phyloP scores from a whole-genome alignment of 2,888 invertebrate genomes.

The Anthoptus insignis region DNA sequence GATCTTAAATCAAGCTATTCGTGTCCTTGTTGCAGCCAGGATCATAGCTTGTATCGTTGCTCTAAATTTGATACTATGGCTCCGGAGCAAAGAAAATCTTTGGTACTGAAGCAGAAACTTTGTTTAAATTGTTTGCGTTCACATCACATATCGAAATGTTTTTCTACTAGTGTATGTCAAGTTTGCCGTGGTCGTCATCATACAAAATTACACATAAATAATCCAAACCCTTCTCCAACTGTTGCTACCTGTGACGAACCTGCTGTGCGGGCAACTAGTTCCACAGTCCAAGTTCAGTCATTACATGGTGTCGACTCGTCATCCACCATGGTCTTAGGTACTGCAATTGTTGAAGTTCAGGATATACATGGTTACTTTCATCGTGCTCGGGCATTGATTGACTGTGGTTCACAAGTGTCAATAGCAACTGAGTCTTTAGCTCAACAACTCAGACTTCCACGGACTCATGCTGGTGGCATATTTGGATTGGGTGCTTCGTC shows the following conservation, averaged over 20 bases:
- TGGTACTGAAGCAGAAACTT: slow-evolving; percentile 1
- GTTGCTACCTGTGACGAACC: neutral
- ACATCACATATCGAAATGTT: slow-evolving; percentile 9
- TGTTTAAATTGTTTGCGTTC: slow-evolving; percentile 14
- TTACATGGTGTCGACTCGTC: neutral
- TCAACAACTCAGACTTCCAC: slow-evolving; percentile 2
- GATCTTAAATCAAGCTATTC: neutral
- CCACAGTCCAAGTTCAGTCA: neutral
- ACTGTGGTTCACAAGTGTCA: slow-evolving; percentile 17
- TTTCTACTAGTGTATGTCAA: slow-evolving; percentile 9
- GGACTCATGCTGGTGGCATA: neutral
- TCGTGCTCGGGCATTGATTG: slow-evolving; percentile 10
- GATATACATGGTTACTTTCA: slow-evolving; percentile 7
- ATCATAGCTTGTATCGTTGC: slow-evolving; percentile 14
- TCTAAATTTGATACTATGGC: slow-evolving; percentile 10
- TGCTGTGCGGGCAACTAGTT: neutral
- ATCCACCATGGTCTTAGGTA: slow-evolving; percentile 10
- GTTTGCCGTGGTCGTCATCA: slow-evolving; percentile 3
- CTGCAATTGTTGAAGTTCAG: slow-evolving; percentile 4
- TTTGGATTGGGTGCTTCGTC: slow-evolving; percentile 8
- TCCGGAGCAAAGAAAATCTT: slow-evolving; percentile 3
- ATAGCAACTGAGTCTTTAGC: slow-evolving; percentile 6
- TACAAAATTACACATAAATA: slow-evolving; percentile 7
- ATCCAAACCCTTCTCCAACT: neutral
- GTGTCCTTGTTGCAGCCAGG: slow-evolving; percentile 2